Percentiles rank a stretch among this genome's conserved stretches.
Conservation (phyloP, 1,140 invertebrate genomes). For the Teleogryllus occipitalis region DNA sequence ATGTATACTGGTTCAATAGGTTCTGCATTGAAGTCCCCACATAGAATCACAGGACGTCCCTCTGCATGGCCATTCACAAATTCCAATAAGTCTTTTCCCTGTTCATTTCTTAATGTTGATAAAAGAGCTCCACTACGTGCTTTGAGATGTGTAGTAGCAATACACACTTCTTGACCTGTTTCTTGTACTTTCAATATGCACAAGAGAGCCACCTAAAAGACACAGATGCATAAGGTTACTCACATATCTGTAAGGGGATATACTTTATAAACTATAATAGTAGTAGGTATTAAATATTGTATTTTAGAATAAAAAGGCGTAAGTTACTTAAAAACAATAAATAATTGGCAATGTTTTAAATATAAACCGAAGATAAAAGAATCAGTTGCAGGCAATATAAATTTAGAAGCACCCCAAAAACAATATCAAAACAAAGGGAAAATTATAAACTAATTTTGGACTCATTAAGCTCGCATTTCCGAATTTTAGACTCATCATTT, state of each 20-base stretch:
- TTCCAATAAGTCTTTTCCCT: conserved; percentile 61
- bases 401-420: no score
- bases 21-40: conserved; percentile 75
- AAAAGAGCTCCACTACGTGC: conserved; percentile 59
- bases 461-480: no score
- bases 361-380: no score
- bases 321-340: no score
- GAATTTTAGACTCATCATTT: no score
- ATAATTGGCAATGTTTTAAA: no score
- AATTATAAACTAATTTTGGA: no score
- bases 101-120: conserved; percentile 61
- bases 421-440: no score
- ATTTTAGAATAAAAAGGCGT: no score
- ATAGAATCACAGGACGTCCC: conserved; percentile 52
- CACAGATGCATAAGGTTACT: background rate
- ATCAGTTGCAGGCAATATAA: no score
- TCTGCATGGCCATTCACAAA: conserved; percentile 47
- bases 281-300: background rate
- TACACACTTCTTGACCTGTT: conserved; percentile 51
- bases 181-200: conserved; percentile 44
- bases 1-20: conserved; percentile 61
- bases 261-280: background rate
- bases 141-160: conserved; percentile 70
- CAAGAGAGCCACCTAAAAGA: conserved; percentile 52
- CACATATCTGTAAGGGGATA: background rate